These are phyloP conservation scores for Valencia hispanica DNA, from an alignment of 2,797 vertebrate genomes.

Conservation along the genomic window DNA sequence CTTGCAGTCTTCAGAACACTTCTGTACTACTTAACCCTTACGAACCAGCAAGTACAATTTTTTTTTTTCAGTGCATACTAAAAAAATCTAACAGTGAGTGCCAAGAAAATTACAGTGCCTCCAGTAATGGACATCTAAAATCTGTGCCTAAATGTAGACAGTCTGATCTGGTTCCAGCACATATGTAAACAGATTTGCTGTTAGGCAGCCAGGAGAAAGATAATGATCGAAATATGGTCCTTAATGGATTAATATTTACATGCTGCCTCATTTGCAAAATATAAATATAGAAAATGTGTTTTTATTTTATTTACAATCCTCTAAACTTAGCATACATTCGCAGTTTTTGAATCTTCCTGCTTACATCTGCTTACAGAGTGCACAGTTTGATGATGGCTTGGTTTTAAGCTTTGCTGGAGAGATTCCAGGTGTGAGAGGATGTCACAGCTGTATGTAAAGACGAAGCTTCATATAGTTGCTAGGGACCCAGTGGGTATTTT, in stretches of 20 bases:
- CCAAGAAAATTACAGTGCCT: neutral
- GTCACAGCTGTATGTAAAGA: slow-evolving; percentile 45
- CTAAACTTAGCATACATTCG: neutral
- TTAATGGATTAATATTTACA: neutral
- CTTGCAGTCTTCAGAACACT: neutral
- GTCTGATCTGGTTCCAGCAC: slow-evolving; percentile 24
- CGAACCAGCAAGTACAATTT: neutral
- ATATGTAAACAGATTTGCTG: slow-evolving; percentile 33
- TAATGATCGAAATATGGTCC: slow-evolving; percentile 14
- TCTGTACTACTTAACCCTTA: neutral
- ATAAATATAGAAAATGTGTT: neutral
- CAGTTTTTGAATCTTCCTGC: neutral
- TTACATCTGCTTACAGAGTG: slow-evolving; percentile 1
- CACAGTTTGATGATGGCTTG: slow-evolving; percentile 17
- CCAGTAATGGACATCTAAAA: slow-evolving; percentile 25
- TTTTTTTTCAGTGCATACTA: neutral
- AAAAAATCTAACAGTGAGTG: neutral
- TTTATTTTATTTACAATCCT: neutral
- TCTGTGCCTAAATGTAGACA: slow-evolving; percentile 7
- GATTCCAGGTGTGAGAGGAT: slow-evolving; percentile 31
- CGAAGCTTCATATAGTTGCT: slow-evolving; percentile 43
- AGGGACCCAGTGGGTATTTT: slow-evolving; percentile 71
- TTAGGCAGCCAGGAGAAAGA: slow-evolving; percentile 21
- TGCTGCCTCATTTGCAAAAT: neutral
- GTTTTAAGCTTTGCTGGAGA: neutral